Percentiles rank a stretch among this genome's conserved stretches.
phyloP scores from a whole-genome alignment of 1,140 invertebrate genomes.

The Drosophila simulans region DNA sequence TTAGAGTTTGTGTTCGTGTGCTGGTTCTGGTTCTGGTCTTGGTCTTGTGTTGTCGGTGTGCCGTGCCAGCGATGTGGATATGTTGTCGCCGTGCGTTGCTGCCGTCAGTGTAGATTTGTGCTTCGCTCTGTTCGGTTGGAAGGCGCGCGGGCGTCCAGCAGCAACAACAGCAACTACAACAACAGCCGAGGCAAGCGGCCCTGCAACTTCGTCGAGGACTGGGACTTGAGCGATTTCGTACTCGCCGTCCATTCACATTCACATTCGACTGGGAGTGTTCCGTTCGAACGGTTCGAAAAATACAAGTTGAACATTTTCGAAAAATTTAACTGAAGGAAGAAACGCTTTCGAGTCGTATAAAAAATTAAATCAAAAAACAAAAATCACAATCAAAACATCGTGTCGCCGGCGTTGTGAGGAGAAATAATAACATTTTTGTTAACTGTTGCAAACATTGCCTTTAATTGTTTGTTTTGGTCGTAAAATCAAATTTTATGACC shows the following conservation, averaged over 20 bases:
- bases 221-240: conserved; percentile 13
- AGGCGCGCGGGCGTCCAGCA: conserved; percentile 66
- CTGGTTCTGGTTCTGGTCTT: conserved; percentile 4
- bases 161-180: conserved; percentile 9
- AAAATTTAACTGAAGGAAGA: not conserved
- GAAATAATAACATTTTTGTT: conserved; percentile 74
- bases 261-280: conserved; percentile 37
- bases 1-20: conserved; percentile 7
- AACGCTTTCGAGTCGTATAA: conserved; percentile 7
- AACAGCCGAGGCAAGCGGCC: conserved; percentile 11
- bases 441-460: conserved; percentile 78
- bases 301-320: not conserved
- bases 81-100: conserved; percentile 40
- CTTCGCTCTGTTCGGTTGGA: conserved; percentile 79
- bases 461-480: conserved; percentile 85
- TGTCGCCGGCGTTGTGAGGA: conserved; percentile 27
- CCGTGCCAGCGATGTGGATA: conserved; percentile 16
- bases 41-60: conserved; percentile 24
- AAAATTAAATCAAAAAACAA: conserved; percentile 2
- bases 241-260: conserved; percentile 36
- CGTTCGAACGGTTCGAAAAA: conserved; percentile 30
- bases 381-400: conserved; percentile 25
- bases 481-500: conserved; percentile 84
- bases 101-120: conserved; percentile 82
- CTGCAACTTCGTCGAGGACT: conserved; percentile 25